These are phyloP conservation scores for human (Homo sapiens) DNA, from an alignment of 2,113 vertebrate species.

Conservation along the genomic window GRCh38 chr11:116979001-116979500, in stretches of 20 bases:
- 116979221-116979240: background rate
- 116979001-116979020: background rate
- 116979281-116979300: background rate
- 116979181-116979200: background rate
- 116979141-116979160: background rate
- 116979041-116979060: background rate
- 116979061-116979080: background rate
- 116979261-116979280: background rate
- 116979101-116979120: background rate
- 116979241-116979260: background rate
- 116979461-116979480: too few species aligned
- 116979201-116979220: background rate
- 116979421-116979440: background rate
- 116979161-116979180: background rate
- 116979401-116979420: background rate
- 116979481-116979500: background rate
- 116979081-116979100: background rate
- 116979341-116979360: background rate
- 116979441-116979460: background rate
- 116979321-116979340: background rate
- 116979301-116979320: constrained; percentile 26
- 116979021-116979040: background rate
- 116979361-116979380: background rate
- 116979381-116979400: background rate
- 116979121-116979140: background rate